A percentile compares a stretch with the other conserved stretches of the same genome.
Evolutionary conservation across 1,140 invertebrate genomes (phyloP).

Genomic region (Oreohelix idahoensis): DNA sequence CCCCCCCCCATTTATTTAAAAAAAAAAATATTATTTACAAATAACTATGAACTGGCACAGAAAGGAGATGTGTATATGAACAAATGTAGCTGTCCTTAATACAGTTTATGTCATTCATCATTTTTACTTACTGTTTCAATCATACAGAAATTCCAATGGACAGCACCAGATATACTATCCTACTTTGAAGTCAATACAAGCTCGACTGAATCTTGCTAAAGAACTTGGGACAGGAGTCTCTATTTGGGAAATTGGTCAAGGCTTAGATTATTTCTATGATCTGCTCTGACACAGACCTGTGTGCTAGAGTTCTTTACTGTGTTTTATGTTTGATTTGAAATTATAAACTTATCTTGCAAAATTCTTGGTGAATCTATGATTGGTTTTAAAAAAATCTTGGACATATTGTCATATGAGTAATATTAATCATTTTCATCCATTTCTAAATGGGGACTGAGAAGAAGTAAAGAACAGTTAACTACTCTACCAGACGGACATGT

Average conservation of each 20-base stretch:
- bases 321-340: neutral
- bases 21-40: too few relatives aligned
- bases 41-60: too few relatives aligned
- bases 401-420: too few relatives aligned
- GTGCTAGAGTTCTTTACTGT: neutral
- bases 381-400: too few relatives aligned
- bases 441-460: too few relatives aligned
- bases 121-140: constrained; percentile 3
- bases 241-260: constrained; percentile 96
- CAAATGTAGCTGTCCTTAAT: too few relatives aligned
- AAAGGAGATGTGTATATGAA: too few relatives aligned
- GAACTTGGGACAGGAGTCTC: constrained; percentile 87
- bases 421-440: too few relatives aligned
- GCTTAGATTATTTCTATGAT: constrained; percentile 95
- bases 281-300: constrained; percentile 79
- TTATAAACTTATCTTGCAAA: neutral
- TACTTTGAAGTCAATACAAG: constrained; percentile 86
- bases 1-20: too few relatives aligned
- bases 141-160: constrained; percentile 73
- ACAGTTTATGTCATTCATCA: too few relatives aligned
- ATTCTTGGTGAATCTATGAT: neutral
- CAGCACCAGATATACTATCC: constrained; percentile 88
- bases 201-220: constrained; percentile 84
- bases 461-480: too few relatives aligned
- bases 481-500: too few relatives aligned